phyloP scores from a whole-genome alignment of 2,113 vertebrate genomes.

The Neopipo cinnamomea region DNA sequence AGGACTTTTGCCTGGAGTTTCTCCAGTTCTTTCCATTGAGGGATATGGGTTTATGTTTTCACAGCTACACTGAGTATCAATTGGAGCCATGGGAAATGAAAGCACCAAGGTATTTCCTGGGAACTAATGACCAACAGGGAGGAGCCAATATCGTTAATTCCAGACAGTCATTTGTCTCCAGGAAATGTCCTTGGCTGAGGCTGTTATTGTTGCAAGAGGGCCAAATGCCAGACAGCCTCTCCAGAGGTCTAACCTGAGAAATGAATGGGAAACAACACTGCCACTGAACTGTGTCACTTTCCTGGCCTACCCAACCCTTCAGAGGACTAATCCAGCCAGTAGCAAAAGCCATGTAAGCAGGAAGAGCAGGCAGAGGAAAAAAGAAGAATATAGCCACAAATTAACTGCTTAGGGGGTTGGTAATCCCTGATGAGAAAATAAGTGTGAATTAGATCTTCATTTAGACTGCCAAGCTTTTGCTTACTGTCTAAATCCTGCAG shows the following conservation, averaged over 20 bases:
- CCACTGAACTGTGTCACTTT: background rate
- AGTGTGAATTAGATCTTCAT: background rate
- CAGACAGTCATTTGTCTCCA: background rate
- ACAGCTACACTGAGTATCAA: background rate
- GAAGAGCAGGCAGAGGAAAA: background rate
- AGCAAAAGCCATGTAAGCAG: background rate
- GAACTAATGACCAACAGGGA: background rate
- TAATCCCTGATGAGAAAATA: background rate
- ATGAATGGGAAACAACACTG: background rate
- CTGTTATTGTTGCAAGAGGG: background rate
- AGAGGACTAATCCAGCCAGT: background rate
- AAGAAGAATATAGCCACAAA: background rate
- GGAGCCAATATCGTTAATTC: background rate
- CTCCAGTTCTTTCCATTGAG: background rate
- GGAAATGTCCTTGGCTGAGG: background rate
- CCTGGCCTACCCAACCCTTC: background rate
- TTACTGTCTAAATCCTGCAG: background rate
- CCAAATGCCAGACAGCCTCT: background rate
- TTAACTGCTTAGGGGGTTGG: background rate
- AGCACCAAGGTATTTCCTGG: background rate
- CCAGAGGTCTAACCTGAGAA: slow-evolving; percentile 30
- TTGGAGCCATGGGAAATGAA: background rate
- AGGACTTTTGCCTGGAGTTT: background rate
- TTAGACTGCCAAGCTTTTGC: background rate
- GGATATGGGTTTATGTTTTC: background rate